Conservation (phyloP, 2,797 vertebrate species). For the Sebastes jordani region DNA sequence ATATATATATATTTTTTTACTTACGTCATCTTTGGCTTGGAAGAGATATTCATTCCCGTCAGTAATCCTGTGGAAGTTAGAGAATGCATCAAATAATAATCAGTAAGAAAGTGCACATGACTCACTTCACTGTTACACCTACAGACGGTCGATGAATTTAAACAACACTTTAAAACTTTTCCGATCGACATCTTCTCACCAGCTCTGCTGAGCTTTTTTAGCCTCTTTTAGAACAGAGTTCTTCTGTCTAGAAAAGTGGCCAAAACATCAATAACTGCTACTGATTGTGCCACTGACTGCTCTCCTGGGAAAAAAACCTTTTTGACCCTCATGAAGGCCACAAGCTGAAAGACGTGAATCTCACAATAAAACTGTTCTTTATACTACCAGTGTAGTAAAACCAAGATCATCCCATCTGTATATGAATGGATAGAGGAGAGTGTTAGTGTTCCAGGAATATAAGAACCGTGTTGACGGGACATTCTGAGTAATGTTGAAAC, state of each 20-base stretch:
- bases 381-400: not conserved
- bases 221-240: not conserved
- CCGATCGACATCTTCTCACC: not conserved
- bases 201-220: not conserved
- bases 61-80: conserved; percentile 84
- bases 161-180: not conserved
- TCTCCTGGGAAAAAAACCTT: fast-evolving
- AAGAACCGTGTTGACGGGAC: too few species aligned
- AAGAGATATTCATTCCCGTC: conserved; percentile 99
- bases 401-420: not conserved
- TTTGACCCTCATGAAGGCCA: not conserved
- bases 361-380: not conserved
- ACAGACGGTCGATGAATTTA: not conserved
- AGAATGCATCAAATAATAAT: not conserved
- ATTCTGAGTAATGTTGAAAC: too few species aligned
- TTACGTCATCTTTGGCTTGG: conserved; percentile 99
- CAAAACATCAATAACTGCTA: not conserved
- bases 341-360: not conserved
- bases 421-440: not conserved
- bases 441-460: not conserved
- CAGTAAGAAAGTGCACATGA: not conserved
- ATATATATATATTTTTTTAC: conserved; percentile 50
- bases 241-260: not conserved
- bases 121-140: not conserved
- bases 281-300: not conserved